Conservation (phyloP, 64 coral and sea anemone genomes). For the Porites australiensis region DNA sequence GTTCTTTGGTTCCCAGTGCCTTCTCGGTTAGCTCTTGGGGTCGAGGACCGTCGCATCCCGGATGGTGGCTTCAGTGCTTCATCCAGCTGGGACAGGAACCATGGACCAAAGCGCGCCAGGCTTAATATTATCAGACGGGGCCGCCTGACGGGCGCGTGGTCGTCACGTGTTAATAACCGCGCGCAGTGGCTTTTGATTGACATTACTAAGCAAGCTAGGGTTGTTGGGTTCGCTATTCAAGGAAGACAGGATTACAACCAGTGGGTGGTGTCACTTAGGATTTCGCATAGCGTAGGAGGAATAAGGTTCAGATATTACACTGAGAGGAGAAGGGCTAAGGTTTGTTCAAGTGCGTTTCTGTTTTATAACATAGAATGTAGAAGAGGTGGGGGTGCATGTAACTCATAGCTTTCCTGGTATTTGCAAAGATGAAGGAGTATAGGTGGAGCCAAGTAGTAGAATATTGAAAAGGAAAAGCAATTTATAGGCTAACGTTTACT, state of each 20-base stretch:
- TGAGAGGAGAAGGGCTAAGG: constrained; percentile 45
- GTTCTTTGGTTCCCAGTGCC: neutral
- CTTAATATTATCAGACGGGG: constrained; percentile 62
- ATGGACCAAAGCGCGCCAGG: constrained; percentile 58
- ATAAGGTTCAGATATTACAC: constrained; percentile 52
- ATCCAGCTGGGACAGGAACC: constrained; percentile 66
- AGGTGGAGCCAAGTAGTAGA: no score
- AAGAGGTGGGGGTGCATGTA: no score
- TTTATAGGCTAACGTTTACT: no score
- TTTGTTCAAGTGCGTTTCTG: neutral
- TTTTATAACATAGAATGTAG: no score
- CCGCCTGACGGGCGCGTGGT: constrained; percentile 54
- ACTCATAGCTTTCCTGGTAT: no score
- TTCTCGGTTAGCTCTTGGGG: constrained; percentile 66
- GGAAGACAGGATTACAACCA: constrained; percentile 66
- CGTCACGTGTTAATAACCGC: constrained; percentile 42
- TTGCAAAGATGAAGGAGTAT: no score
- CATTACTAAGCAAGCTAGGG: constrained; percentile 15
- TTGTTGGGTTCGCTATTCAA: constrained; percentile 56
- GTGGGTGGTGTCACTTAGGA: constrained; percentile 48
- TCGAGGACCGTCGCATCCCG: constrained; percentile 81
- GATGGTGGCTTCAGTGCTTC: constrained; percentile 71
- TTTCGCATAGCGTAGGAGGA: constrained; percentile 46
- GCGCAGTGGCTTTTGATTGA: constrained; percentile 68
- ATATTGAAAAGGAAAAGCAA: no score